Percentiles rank a stretch among this genome's conserved stretches.
Conservation (phyloP, 2,113 vertebrate genomes). For the Emydura subglobosa region DNA sequence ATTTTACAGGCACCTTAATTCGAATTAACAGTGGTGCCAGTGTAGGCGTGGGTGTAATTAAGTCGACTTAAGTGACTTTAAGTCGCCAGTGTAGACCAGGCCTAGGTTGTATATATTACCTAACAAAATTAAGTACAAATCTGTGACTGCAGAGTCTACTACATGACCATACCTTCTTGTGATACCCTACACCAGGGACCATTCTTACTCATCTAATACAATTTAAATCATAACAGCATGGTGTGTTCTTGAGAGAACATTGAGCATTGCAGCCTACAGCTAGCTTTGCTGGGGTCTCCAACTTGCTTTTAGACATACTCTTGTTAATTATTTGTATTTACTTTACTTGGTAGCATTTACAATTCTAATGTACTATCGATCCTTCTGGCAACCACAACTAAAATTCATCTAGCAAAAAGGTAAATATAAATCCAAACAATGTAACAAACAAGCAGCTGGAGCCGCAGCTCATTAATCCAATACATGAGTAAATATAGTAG, state of each 20-base stretch:
- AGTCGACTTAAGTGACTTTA: too few species aligned
- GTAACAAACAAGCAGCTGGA: background rate
- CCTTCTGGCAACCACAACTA: conserved; percentile 30
- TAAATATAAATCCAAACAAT: conserved; percentile 45
- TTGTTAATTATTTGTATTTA: conserved; percentile 72
- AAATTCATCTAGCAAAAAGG: conserved; percentile 44
- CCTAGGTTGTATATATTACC: background rate
- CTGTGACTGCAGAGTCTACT: background rate
- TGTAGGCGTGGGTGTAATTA: too few species aligned
- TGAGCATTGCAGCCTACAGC: background rate
- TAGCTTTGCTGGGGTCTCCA: conserved; percentile 18
- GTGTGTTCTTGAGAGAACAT: background rate
- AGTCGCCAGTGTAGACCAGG: too few species aligned
- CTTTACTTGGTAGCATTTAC: conserved; percentile 64
- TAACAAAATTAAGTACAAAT: too few species aligned
- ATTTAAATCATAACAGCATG: background rate
- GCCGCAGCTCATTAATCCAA: background rate
- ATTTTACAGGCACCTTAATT: too few species aligned
- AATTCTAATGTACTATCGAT: conserved; percentile 46
- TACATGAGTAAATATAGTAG: background rate
- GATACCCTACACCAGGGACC: too few species aligned
- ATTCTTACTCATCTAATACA: background rate
- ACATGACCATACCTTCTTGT: background rate
- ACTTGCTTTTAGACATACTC: conserved; percentile 65
- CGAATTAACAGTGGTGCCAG: too few species aligned